Evolutionary conservation across 2,888 invertebrate genomes (phyloP), one percentile per base, ranked within the genome.

Genomic region (Apodemia duryi): DNA sequence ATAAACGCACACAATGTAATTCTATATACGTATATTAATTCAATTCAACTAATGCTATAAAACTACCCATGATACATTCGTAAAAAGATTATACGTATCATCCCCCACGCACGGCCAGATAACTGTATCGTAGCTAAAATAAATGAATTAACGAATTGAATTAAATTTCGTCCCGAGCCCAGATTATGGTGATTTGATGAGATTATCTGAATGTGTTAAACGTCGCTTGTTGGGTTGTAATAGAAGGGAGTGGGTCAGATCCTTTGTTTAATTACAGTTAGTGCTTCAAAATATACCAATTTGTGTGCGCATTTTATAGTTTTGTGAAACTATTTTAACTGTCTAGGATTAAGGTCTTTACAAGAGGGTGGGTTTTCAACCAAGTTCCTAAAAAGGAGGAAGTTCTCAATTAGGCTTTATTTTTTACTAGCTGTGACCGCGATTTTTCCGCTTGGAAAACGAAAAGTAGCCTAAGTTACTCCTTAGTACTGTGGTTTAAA

Each of bases 141-240:
- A 85, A 88, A 84, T 87, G 85, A 88, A 86, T 89, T 88, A 88
- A 88, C 82, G 84, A 65, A 65, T 85, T 78, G 82, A 86, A 87
- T 88, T 84, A 85, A 90, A 88, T 90, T 84, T 80, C 80, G 83
- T 82, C 83, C 83, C 84, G 75, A 82, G 80, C 81, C 78, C 80
- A 85, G 89, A 88, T 89, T 88, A 88, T 81, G 78, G 81, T 84
- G 87, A 85, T 88, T 88, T 82, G 83, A 84, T 81, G 81, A 87
- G 88, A 90, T 90, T 89, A 91, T 85, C 84, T 80, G 83, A 85
- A 86, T 87, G 88, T 88, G 90, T 89, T 88, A 84, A 88, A 83
- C 82, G 85, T 82, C 77, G 82, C 81, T 72, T 78, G 81, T 82
- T 77, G 82, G 80, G 82, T 79, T 84, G 84, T 85, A 81, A 85